Base-by-base conservation (phyloP, 2,888 invertebrate species). In the Orchesellides sinensis region DNA sequence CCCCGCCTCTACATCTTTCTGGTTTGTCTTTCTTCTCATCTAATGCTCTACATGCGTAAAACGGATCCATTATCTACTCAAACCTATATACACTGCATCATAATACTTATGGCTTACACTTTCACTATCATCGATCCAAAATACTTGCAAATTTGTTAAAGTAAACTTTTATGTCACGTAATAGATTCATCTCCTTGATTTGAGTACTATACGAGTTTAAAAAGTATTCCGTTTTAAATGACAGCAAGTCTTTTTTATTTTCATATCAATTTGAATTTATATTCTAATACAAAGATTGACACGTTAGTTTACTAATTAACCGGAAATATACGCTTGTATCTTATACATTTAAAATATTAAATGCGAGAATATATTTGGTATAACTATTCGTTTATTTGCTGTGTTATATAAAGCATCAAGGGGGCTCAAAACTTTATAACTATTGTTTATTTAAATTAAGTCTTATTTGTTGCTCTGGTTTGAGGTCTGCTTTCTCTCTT, bases 1-100 rank as follows among this genome's bases (percentile, higher is more conserved):
- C 86, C 69, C 86, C 84, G 82, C 82, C 85, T 78, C 59, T 75
- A 78, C 78, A 66, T 73, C 66, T 40, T 47, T 61, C 69, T 69
- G 72, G 69, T 74, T 79, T 68, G 65, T 83, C 82, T 40, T 47
- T 77, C 69, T 56, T 77, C 63, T 61, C 68, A 59, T 70, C 52
- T 69, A 66, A 45, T 79, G 68, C 63, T 75, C 85, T 84, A 81
- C 85, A 85, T 86, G 86, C 86, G 85, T 86, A 86, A 86, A 85
- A 86, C 85, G 84, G 85, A 81, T 56, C 83, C 82, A 85, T 86
- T 86, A 85, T 80, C 75, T 83, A 70, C 68, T 77, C 74, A 84
- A 85, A 83, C 79, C 65, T 83, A 66, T 79, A 68, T 80, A 32
- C 83, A 65, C 61, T 61, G 35, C 80, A 79, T 25, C 54, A 54